phyloP scores from a whole-genome alignment of 2,888 invertebrate genomes.

The Micropterix aruncella region DNA sequence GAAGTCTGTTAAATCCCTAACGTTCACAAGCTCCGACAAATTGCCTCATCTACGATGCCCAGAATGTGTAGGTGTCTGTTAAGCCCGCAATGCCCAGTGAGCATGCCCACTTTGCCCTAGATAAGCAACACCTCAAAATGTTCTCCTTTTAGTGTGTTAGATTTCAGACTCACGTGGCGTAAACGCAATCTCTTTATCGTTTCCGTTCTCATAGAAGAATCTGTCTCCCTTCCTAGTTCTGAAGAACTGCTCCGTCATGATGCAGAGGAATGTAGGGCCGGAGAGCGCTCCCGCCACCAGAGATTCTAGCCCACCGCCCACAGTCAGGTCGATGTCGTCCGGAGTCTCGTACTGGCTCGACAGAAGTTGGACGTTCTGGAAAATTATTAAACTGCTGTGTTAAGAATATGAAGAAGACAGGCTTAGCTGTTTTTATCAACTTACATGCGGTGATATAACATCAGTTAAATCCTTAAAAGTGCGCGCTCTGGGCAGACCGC shows the following conservation, averaged over 20 bases:
- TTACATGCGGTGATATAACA: constrained; percentile 47
- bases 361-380: constrained; percentile 54
- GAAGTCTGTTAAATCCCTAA: too few relatives aligned
- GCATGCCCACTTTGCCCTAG: too few relatives aligned
- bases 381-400: too few relatives aligned
- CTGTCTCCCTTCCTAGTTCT: constrained; percentile 75
- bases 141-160: too few relatives aligned
- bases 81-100: too few relatives aligned
- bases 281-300: constrained; percentile 63
- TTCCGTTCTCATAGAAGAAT: constrained; percentile 68
- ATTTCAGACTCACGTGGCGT: constrained; percentile 40
- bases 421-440: too few relatives aligned
- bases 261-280: constrained; percentile 81
- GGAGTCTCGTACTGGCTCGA: constrained; percentile 50
- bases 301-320: constrained; percentile 68
- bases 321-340: constrained; percentile 76
- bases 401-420: too few relatives aligned
- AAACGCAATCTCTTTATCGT: constrained; percentile 42
- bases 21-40: too few relatives aligned
- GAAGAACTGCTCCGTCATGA: constrained; percentile 77
- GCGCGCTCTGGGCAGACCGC: constrained; percentile 54
- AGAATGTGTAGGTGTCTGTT: too few relatives aligned
- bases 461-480: constrained; percentile 57
- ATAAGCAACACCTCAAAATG: too few relatives aligned
- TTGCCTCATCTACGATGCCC: too few relatives aligned